phyloP scores from a whole-genome alignment of 2,888 invertebrate species.

The Ochropacha duplaris region DNA sequence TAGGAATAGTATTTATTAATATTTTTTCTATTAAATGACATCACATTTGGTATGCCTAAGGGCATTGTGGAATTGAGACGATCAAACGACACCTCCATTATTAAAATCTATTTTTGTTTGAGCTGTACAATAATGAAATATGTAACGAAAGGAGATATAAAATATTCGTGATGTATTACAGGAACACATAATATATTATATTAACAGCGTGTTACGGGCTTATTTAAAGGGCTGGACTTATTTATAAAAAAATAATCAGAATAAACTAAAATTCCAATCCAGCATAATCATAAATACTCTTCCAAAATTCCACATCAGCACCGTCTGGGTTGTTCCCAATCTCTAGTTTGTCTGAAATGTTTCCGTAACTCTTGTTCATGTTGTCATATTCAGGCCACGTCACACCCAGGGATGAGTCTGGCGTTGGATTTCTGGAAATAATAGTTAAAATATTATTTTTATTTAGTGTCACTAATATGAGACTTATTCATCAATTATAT shows the following conservation, averaged over 20 bases:
- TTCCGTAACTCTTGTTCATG: slow-evolving; percentile 34
- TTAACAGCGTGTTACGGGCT: too few species aligned
- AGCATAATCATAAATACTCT: slow-evolving; percentile 35
- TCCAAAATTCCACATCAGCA: slow-evolving; percentile 50
- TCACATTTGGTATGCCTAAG: too few species aligned
- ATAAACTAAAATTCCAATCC: slow-evolving; percentile 15
- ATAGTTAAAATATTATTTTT: background rate
- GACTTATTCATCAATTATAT: too few species aligned
- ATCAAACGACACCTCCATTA: too few species aligned
- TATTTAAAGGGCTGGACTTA: background rate
- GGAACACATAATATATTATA: too few species aligned
- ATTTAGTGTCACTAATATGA: background rate
- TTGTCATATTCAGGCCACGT: slow-evolving; percentile 54
- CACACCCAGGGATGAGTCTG: slow-evolving; percentile 43
- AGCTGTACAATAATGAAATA: too few species aligned
- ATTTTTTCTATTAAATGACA: too few species aligned
- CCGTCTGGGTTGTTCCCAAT: slow-evolving; percentile 29
- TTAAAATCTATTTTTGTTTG: too few species aligned
- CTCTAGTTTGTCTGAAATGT: slow-evolving; percentile 50
- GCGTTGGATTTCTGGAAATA: slow-evolving; percentile 58
- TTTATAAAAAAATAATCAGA: slow-evolving; percentile 7
- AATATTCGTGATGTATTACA: too few species aligned
- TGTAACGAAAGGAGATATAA: too few species aligned
- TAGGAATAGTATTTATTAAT: too few species aligned
- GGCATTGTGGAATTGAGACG: too few species aligned